These are phyloP conservation scores for Dromococcyx pavoninus DNA, from an alignment of 2,797 vertebrate genomes.

Conservation along the genomic window DNA sequence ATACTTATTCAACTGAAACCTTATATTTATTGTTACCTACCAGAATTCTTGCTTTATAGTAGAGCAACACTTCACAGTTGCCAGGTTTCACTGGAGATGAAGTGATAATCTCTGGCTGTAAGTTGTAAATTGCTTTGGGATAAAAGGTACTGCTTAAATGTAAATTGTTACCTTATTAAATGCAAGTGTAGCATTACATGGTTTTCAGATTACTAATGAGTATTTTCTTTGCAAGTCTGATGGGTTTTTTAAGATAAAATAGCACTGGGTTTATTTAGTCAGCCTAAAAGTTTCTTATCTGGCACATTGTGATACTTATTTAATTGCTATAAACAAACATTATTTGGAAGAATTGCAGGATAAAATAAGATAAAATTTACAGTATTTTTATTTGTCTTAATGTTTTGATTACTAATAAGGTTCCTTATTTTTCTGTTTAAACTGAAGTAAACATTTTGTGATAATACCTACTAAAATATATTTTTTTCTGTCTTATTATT, in stretches of 20 bases:
- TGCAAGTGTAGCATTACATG: constrained; percentile 34
- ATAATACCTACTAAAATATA: neutral
- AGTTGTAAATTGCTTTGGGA: constrained; percentile 64
- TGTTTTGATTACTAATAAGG: neutral
- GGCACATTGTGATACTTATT: neutral
- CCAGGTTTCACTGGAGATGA: constrained; percentile 37
- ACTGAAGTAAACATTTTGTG: neutral
- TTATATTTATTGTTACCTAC: constrained; percentile 42
- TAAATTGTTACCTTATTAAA: constrained; percentile 55
- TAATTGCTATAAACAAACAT: constrained; percentile 6
- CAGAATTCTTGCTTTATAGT: constrained; percentile 28
- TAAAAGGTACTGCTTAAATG: constrained; percentile 54
- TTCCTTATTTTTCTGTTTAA: neutral
- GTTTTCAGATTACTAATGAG: constrained; percentile 50
- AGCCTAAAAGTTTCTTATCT: constrained; percentile 11
- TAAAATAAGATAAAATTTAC: neutral
- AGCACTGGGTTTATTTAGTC: neutral
- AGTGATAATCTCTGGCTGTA: constrained; percentile 59
- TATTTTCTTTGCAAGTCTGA: constrained; percentile 28
- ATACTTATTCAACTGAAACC: neutral
- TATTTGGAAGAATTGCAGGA: neutral
- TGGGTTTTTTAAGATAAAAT: constrained; percentile 8
- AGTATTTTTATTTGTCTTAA: neutral
- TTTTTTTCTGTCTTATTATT: neutral
- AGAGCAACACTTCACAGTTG: constrained; percentile 24